Conservation (phyloP, 2,797 vertebrate genomes). For the Lacerta bilineata region DNA sequence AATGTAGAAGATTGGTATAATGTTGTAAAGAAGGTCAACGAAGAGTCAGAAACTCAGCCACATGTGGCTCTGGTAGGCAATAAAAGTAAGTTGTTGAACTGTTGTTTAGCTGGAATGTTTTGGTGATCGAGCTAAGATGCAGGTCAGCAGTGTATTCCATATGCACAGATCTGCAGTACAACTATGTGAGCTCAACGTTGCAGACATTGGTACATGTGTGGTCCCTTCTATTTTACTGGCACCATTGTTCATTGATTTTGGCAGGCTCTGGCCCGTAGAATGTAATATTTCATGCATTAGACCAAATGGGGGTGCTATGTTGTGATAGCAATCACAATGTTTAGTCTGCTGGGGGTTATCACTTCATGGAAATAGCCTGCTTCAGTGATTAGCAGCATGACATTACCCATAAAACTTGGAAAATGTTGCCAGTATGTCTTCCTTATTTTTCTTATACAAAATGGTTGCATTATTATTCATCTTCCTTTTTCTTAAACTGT, state of each 20-base stretch:
- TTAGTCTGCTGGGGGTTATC: constrained; percentile 34
- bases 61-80: constrained; percentile 94
- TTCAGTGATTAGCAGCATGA: constrained; percentile 33
- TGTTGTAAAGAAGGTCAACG: constrained; percentile 94
- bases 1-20: constrained; percentile 97
- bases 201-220: constrained; percentile 27
- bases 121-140: constrained; percentile 35
- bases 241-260: constrained; percentile 34
- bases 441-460: constrained; percentile 25
- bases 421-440: constrained; percentile 8
- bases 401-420: background rate
- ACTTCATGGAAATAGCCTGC: constrained; percentile 40
- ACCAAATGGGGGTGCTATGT: constrained; percentile 30
- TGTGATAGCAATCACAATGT: constrained; percentile 27
- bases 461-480: constrained; percentile 10
- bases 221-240: constrained; percentile 37
- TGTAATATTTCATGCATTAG: constrained; percentile 33
- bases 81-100: constrained; percentile 90
- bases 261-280: constrained; percentile 28
- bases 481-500: background rate
- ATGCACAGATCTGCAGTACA: constrained; percentile 8
- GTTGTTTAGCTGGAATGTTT: constrained; percentile 45
- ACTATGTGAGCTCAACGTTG: constrained; percentile 15
- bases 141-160: constrained; percentile 12
- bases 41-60: constrained; percentile 92